phyloP scores from a whole-genome alignment of 2,888 invertebrate genomes.

The Synergus itoensis region DNA sequence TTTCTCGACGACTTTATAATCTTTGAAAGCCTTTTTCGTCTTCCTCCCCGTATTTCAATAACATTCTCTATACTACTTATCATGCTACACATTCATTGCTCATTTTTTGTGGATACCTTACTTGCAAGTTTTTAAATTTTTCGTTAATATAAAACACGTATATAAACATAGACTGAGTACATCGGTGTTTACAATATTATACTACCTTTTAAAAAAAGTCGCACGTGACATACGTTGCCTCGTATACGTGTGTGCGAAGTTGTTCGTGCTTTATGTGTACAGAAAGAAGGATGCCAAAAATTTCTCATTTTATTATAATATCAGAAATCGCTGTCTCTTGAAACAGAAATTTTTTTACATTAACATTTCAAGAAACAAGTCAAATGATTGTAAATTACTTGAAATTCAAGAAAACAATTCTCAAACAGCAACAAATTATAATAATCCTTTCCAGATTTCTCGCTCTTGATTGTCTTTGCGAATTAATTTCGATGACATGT shows the following conservation, averaged over 20 bases:
- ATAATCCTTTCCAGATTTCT: conserved; percentile 7
- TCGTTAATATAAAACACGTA: conserved; percentile 77
- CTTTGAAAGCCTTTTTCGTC: conserved; percentile 6
- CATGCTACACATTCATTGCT: conserved; percentile 66
- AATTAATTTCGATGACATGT: not conserved
- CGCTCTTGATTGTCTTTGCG: conserved; percentile 36
- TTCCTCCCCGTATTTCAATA: conserved; percentile 25
- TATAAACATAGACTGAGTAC: conserved; percentile 77
- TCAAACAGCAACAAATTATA: not conserved
- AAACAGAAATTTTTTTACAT: not conserved
- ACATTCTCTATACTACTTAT: conserved; percentile 57
- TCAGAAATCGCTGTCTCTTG: conserved; percentile 7
- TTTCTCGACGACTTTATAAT: conserved; percentile 47
- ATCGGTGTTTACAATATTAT: conserved; percentile 73
- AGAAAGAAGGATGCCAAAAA: conserved; percentile 28
- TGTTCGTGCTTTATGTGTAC: conserved; percentile 27
- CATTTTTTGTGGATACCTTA: conserved; percentile 60
- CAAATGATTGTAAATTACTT: not conserved
- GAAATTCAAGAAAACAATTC: not conserved
- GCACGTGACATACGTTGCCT: conserved; percentile 58
- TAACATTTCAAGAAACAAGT: not conserved
- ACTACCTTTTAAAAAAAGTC: conserved; percentile 65
- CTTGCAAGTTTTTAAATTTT: conserved; percentile 60
- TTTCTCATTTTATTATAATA: not conserved
- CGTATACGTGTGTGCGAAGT: conserved; percentile 48